These are phyloP conservation scores for Odontamblyopus rebecca DNA, from an alignment of 2,797 vertebrate species.

Conservation along the genomic window DNA sequence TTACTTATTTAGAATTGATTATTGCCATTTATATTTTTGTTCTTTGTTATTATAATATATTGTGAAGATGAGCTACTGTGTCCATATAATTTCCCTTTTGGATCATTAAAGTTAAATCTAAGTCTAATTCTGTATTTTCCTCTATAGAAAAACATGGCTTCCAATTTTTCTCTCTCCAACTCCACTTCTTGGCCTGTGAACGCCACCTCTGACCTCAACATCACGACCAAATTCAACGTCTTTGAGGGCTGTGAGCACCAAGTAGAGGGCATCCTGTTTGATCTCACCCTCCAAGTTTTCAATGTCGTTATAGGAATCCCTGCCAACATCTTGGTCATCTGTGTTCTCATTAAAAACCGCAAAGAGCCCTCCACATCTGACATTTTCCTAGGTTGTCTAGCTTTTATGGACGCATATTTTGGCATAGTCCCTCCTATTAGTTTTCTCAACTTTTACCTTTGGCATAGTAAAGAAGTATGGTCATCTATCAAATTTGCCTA, in stretches of 20 bases:
- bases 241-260: constrained; percentile 71
- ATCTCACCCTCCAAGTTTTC: constrained; percentile 71
- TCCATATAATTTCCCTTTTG: too few relatives aligned
- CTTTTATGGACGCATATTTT: constrained; percentile 78
- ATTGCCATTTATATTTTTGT: too few relatives aligned
- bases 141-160: constrained; percentile 55
- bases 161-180: constrained; percentile 13
- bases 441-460: constrained; percentile 73
- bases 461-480: constrained; percentile 66
- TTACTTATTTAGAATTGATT: too few relatives aligned
- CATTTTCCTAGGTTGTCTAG: constrained; percentile 76
- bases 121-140: background rate
- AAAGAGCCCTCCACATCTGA: constrained; percentile 77
- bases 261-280: constrained; percentile 70
- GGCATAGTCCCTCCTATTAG: constrained; percentile 67
- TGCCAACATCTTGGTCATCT: constrained; percentile 74
- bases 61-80: too few relatives aligned
- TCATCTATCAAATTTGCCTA: constrained; percentile 68
- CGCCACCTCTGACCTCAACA: constrained; percentile 51
- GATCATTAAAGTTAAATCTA: too few relatives aligned
- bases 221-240: constrained; percentile 65
- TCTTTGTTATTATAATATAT: too few relatives aligned
- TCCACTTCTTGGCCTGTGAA: constrained; percentile 35
- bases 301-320: constrained; percentile 77
- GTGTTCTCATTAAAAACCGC: constrained; percentile 66